Percentiles rank a stretch among this genome's conserved stretches.
Evolutionary conservation across 2,797 vertebrate genomes (phyloP).

Genomic region (Lacerta agilis): DNA sequence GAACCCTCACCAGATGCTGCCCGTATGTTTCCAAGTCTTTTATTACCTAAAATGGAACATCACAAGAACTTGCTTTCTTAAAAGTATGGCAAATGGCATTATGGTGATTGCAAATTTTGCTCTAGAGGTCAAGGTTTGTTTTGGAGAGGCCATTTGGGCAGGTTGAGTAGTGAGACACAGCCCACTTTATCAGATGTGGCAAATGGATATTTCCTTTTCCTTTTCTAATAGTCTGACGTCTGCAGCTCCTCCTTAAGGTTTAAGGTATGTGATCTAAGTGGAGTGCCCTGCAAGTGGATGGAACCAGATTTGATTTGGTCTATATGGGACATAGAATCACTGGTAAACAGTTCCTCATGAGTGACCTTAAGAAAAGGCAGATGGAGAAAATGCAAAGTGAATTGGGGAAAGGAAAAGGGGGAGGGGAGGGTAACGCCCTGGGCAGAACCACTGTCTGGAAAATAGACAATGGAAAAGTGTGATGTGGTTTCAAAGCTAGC

Average conservation of each 20-base stretch:
- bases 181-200: neutral
- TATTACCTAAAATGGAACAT: no score
- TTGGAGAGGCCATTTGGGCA: neutral
- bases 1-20: neutral
- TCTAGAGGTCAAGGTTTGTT: neutral
- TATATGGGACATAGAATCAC: neutral
- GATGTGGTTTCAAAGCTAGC: conserved; percentile 60
- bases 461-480: conserved; percentile 57
- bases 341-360: neutral
- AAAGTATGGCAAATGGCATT: neutral
- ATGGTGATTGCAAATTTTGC: neutral
- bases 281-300: neutral
- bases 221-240: neutral
- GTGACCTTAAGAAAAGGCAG: conserved; percentile 2
- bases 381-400: conserved; percentile 44
- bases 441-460: conserved; percentile 48
- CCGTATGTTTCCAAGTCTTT: neutral
- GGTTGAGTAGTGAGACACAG: neutral
- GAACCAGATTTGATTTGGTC: neutral
- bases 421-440: conserved; percentile 37
- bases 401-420: conserved; percentile 48
- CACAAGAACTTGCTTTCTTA: neutral
- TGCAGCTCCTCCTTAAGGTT: no score
- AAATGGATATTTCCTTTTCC: neutral
- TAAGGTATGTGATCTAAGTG: no score